Evolutionary conservation across 1,140 invertebrate species (phyloP).

Genomic region (Philaenus spumarius): DNA sequence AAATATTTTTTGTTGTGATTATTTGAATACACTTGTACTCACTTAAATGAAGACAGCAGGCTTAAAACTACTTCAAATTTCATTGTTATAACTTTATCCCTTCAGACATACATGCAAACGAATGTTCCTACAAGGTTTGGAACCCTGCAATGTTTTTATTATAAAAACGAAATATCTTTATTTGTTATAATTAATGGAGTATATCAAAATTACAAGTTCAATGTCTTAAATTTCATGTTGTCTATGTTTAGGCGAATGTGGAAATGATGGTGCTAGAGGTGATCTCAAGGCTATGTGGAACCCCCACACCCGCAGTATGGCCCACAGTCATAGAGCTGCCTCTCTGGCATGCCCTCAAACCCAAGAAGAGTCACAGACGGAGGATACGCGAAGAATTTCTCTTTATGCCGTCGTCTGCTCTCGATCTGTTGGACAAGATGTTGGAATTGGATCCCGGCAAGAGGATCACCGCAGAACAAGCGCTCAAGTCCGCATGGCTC

Average conservation of each 20-base stretch:
- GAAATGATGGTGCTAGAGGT: conserved; percentile 93
- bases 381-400: conserved; percentile 88
- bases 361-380: conserved; percentile 84
- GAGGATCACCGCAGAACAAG: conserved; percentile 90
- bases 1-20: too few relatives aligned
- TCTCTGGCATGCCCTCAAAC: conserved; percentile 84
- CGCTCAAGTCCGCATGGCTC: conserved; percentile 91
- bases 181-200: too few relatives aligned
- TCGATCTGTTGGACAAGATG: conserved; percentile 96
- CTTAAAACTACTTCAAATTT: too few relatives aligned
- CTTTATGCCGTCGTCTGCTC: conserved; percentile 79
- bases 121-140: too few relatives aligned
- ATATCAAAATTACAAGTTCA: too few relatives aligned
- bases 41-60: too few relatives aligned
- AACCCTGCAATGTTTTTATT: too few relatives aligned
- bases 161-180: too few relatives aligned
- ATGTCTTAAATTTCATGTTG: background rate
- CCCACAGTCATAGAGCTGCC: conserved; percentile 93
- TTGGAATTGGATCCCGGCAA: conserved; percentile 91
- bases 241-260: conserved; percentile 61
- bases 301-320: conserved; percentile 95
- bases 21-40: too few relatives aligned
- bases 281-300: conserved; percentile 93
- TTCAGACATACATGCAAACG: too few relatives aligned
- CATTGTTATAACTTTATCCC: too few relatives aligned